Base-by-base conservation (phyloP, 2,113 vertebrate species). In the Acrocephalus kingi region DNA sequence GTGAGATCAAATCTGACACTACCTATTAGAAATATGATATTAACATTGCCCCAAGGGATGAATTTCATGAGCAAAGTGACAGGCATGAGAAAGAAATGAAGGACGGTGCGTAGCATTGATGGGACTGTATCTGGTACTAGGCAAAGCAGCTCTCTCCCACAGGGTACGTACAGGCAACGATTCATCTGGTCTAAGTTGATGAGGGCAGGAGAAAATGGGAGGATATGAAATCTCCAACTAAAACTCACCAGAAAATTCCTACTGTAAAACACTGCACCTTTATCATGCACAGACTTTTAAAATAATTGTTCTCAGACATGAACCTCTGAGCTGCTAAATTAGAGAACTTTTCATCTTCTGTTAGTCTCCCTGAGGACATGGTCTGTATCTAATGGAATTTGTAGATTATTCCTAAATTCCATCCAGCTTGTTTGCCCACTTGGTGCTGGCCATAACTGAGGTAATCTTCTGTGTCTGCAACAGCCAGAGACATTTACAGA, bases 21-120 rank as follows among this genome's bases (percentile, higher is more conserved):
- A 71, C 23, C 33, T 88, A 84, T 91, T 67, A 96, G 87, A 94
- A 91, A 91, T 72, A 90, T 3, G 30, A 71, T 81, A 78, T 56
- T 77, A 92, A 90, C 93, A 94, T 81, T 86, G 51, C 13, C 91
- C 62, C 79, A 67, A 31, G 64, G 67, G 90, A 91, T 84, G 63
- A 91, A 77, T 51, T 82, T 87, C 58, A 85, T 37, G 43, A 73
- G 19, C 39, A 58, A 80, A 94, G 33, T 64, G 72, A 90, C 72
- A 95, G 75, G 93, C 67, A n/a, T 58, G 43, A 69, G 51, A 77
- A 87, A 83, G 52, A 85, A 87, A 79, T 0, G 1, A 78, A 84
- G 37, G 25, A 85, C 37, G 17, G 21, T 78, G 13, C n/a, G 24
- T 41, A 71, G 48, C 37, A 63, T 31, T 58, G 33, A 67, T 91